A percentile compares a stretch with the other conserved stretches of the same genome.
These are phyloP conservation scores for Numenius arquata DNA, from an alignment of 2,113 vertebrate genomes.

Conservation along the genomic window DNA sequence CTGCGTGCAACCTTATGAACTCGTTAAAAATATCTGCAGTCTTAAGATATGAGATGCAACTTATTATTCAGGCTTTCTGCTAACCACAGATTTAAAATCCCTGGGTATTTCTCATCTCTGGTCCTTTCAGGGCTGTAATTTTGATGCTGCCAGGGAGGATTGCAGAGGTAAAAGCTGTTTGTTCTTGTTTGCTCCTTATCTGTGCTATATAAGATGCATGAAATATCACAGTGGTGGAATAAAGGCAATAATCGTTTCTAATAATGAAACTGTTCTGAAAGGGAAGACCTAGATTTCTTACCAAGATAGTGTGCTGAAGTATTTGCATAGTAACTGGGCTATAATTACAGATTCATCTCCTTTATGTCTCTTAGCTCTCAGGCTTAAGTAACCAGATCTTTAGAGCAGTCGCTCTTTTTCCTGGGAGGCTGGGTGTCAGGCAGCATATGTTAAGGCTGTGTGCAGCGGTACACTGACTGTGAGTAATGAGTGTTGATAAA, in stretches of 20 bases:
- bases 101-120: not conserved
- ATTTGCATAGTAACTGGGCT: conserved; percentile 48
- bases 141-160: conserved; percentile 30
- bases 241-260: conserved; percentile 58
- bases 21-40: not conserved
- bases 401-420: not conserved
- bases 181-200: conserved; percentile 62
- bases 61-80: not conserved
- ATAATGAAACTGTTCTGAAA: conserved; percentile 57
- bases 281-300: conserved; percentile 53
- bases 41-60: not conserved
- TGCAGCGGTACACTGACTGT: conserved; percentile 36
- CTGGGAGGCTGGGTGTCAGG: conserved; percentile 30
- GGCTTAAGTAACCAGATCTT: conserved; percentile 28
- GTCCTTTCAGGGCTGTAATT: conserved; percentile 9
- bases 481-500: conserved; percentile 63
- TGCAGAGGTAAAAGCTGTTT: conserved; percentile 56
- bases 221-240: conserved; percentile 41
- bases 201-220: conserved; percentile 29
- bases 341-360: conserved; percentile 61
- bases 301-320: conserved; percentile 23
- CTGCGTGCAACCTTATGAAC: not conserved
- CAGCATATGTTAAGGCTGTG: conserved; percentile 30
- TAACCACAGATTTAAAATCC: conserved; percentile 9
- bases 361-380: conserved; percentile 41